Conservation (phyloP, 2,888 invertebrate species). For the Sturmia bella region DNA sequence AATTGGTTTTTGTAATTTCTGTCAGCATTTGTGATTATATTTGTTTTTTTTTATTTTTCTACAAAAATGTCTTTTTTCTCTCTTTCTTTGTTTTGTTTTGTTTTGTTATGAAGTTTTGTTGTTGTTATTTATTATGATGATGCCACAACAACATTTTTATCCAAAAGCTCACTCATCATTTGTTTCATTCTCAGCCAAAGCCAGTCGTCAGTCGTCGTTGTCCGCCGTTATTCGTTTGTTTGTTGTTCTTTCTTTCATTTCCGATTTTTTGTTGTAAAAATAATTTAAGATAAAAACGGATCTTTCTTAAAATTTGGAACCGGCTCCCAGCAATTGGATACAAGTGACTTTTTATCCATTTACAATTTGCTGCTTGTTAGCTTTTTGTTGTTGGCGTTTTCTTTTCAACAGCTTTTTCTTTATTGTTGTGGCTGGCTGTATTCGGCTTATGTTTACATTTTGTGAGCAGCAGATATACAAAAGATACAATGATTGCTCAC, state of each 20-base stretch:
- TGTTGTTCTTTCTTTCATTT: slow-evolving; percentile 33
- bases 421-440: slow-evolving; percentile 32
- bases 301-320: slow-evolving; percentile 79
- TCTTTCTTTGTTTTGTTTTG: too few relatives aligned
- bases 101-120: too few relatives aligned
- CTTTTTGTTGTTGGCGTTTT: slow-evolving; percentile 9
- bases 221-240: background rate
- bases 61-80: too few relatives aligned
- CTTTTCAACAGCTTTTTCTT: slow-evolving; percentile 26
- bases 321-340: slow-evolving; percentile 74
- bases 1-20: too few relatives aligned
- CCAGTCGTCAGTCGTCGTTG: background rate
- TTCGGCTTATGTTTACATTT: slow-evolving; percentile 61
- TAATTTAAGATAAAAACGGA: slow-evolving; percentile 78
- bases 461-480: slow-evolving; percentile 19
- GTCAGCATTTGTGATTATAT: too few relatives aligned
- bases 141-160: too few relatives aligned
- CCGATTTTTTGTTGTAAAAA: slow-evolving; percentile 54
- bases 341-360: slow-evolving; percentile 69
- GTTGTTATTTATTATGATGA: too few relatives aligned
- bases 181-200: too few relatives aligned
- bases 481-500: background rate
- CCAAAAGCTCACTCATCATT: too few relatives aligned
- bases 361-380: slow-evolving; percentile 11
- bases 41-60: too few relatives aligned